Percentiles rank a stretch among this genome's conserved stretches.
These are phyloP conservation scores for Etheostoma nigrum DNA, from an alignment of 2,797 vertebrate genomes.

Conservation along the genomic window DNA sequence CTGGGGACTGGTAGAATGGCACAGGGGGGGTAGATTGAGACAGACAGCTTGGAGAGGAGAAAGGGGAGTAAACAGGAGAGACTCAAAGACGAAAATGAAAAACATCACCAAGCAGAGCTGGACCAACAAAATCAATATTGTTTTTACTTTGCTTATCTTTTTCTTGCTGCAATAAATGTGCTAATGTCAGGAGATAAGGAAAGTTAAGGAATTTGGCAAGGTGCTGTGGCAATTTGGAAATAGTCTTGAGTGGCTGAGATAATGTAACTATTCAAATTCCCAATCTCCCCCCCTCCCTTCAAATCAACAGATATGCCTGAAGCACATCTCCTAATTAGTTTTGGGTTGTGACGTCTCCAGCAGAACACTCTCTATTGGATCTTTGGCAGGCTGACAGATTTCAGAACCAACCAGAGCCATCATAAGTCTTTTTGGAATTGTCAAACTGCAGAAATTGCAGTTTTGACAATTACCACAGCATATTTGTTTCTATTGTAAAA, in stretches of 20 bases:
- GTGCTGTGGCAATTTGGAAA: constrained; percentile 50
- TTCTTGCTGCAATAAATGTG: constrained; percentile 33
- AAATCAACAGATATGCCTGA: constrained; percentile 62
- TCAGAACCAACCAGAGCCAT: constrained; percentile 37
- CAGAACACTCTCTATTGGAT: constrained; percentile 43
- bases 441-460: constrained; percentile 28
- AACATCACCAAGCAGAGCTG: constrained; percentile 27
- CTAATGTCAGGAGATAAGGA: constrained; percentile 40
- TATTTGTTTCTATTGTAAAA: constrained; percentile 39
- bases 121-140: constrained; percentile 41
- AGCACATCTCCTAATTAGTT: constrained; percentile 62
- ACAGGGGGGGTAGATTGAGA: constrained; percentile 71
- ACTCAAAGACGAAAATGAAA: constrained; percentile 48
- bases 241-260: constrained; percentile 48
- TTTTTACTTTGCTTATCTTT: constrained; percentile 43
- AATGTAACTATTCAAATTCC: constrained; percentile 35
- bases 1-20: constrained; percentile 79
- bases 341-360: constrained; percentile 51
- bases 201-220: constrained; percentile 45
- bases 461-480: neutral
- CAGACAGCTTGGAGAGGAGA: constrained; percentile 54
- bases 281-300: constrained; percentile 26
- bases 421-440: constrained; percentile 13
- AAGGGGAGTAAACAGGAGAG: constrained; percentile 49
- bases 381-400: constrained; percentile 47